These are phyloP conservation scores for Molossus molossus DNA, from an alignment of 2,797 vertebrate genomes.

Conservation along the genomic window DNA sequence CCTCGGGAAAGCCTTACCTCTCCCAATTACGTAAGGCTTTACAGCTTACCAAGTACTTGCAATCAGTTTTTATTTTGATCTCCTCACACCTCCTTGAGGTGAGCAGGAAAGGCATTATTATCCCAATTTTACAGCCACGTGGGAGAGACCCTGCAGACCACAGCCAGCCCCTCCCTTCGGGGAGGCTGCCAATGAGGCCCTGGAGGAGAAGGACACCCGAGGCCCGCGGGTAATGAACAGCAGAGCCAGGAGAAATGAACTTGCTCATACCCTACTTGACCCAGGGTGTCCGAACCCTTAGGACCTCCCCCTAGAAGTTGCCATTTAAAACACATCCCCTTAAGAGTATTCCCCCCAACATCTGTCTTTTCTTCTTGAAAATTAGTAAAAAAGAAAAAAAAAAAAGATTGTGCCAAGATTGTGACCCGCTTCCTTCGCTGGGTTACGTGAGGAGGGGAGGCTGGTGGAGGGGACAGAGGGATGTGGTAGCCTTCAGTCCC, in stretches of 20 bases:
- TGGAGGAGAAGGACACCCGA: neutral
- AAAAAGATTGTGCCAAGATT: neutral
- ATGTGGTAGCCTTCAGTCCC: neutral
- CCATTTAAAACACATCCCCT: constrained; percentile 18
- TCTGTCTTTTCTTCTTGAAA: neutral
- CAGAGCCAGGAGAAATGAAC: neutral
- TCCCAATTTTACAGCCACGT: neutral
- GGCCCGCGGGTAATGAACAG: neutral
- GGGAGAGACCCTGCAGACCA: neutral
- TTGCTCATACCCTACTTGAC: neutral
- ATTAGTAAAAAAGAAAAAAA: neutral
- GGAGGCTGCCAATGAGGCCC: neutral
- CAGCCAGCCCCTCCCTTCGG: neutral
- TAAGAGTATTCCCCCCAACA: neutral
- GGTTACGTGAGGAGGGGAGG: neutral
- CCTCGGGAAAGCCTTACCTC: neutral
- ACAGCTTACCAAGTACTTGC: neutral
- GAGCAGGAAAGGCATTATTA: neutral
- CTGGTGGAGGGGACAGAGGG: too few relatives aligned
- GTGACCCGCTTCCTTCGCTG: neutral
- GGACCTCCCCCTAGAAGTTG: neutral
- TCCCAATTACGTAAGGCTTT: neutral
- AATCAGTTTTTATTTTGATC: neutral
- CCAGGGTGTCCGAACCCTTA: neutral
- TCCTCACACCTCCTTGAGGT: neutral